Evolutionary conservation across 2,797 vertebrate species (phyloP), one percentile per base, ranked within the genome.

Genomic region (Eurystomus glaucurus): DNA sequence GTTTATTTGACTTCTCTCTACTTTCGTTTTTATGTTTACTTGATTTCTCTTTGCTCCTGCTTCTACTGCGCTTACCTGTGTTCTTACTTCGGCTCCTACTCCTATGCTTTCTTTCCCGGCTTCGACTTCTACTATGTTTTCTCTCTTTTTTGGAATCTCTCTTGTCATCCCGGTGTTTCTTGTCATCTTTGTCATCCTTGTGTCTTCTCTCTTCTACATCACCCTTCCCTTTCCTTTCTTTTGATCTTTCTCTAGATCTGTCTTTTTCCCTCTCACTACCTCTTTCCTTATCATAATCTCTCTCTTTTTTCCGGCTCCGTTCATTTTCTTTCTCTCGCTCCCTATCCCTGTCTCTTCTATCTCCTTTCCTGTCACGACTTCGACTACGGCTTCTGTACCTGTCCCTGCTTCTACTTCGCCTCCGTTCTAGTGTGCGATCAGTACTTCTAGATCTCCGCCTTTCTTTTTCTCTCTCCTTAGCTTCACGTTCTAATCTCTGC

Each of bases 231-330:
- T 22, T 99, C 98, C 98, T 98, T 97, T 98, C 99, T 98, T 97
- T 99, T 79, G 95, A 99, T 96, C 66, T 99, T 97, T 83, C 97
- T 95, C 98, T 98, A 31, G 98, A 98, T 17, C 98, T 94, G 72
- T 98, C 98, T 83, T 98, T 98, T 51, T 98, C 98, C 82, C 98
- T 97, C 85, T 99, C 99, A 2, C 93, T 94, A 14, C 98, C 99
- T 96, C 98, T 98, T 39, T 99, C 99, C 95, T 99, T 99, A 78
- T 99, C 99, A 55, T 99, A 98, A 77, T 99, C 99, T 68, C 99
- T 98, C 58, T 99, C 99, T 96, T 99, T 99, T 95, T 98, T 99
- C 91, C 99, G 98, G 69, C 99, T 99, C 64, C 99, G 98, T 78
- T 99, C 99, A 88, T 99, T 99, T 93, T 99, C 99, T 91, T 98